Evolutionary conservation across 2,797 vertebrate genomes (phyloP), one percentile per base, ranked within the genome.

Genomic region (Leuciscus waleckii): DNA sequence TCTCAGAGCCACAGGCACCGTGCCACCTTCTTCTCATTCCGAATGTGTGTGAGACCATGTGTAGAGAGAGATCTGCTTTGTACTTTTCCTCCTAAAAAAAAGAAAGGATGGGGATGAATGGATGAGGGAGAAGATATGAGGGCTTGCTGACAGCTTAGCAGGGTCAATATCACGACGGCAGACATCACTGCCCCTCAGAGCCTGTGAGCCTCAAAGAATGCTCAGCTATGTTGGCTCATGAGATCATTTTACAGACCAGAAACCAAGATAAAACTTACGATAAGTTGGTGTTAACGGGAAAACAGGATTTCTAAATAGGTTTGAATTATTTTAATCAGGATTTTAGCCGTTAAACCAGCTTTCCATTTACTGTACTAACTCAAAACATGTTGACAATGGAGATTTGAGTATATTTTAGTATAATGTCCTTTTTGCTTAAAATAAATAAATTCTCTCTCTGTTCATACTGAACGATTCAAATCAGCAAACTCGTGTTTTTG

Each of bases 91-190:
- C 49, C 54, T 3, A 21, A 61, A 83, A 49, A 58, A 67, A 41
- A 29, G 81, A 83, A 71, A 35, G 68, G 69, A 71, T 71, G 58
- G 49, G 71, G 74, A 79, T 77, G 73, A 63, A 82, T 81, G 79
- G 85, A 82, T 56, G 63, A 16, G 75, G 21, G 87, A 26, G 88
- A 58, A 87, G 85, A 91, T 88, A 92, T 92, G 89, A 92, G 87
- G 85, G 83, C 89, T 90, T 89, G 92, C 88, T 92, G 92, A 93
- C 92, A 93, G 90, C 88, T 86, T 75, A 70, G 75, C 84, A 56
- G 84, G 89, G 88, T 63, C 43, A 78, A 85, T 51, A 79, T 91
- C 89, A 85, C 46, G 73, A 68, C 43, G 17, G 71, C 41, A 84
- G 82, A 78, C 51, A 69, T 69, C 74, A 90, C 89, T 88, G 83